Conservation (phyloP, 2,888 invertebrate species). For the Nesidiocoris tenuis region DNA sequence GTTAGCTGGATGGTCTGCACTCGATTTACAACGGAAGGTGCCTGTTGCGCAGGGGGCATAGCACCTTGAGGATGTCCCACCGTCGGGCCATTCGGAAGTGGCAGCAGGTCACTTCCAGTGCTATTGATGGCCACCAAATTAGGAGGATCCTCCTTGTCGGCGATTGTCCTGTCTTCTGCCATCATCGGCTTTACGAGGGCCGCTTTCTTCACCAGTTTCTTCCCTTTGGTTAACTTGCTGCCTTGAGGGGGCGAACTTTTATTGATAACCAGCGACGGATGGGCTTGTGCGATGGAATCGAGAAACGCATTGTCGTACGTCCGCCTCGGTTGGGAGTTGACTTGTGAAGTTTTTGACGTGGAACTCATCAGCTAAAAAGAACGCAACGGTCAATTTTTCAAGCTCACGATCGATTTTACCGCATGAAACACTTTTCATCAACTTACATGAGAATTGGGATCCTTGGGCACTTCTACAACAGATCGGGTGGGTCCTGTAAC, state of each 20-base stretch:
- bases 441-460: conserved; percentile 17
- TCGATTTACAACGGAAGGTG: conserved; percentile 57
- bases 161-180: conserved; percentile 49
- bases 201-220: conserved; percentile 51
- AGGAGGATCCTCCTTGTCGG: conserved; percentile 49
- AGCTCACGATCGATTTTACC: no score
- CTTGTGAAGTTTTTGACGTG: conserved; percentile 12
- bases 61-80: neutral
- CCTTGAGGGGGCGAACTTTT: conserved; percentile 48
- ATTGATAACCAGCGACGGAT: conserved; percentile 52
- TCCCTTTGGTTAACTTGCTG: conserved; percentile 49
- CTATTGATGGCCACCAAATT: conserved; percentile 50
- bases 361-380: conserved; percentile 18
- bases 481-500: conserved; percentile 49
- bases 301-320: conserved; percentile 51
- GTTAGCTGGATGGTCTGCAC: conserved; percentile 73
- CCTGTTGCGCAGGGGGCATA: neutral
- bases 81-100: neutral
- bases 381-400: no score
- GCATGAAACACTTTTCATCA: no score
- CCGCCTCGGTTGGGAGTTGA: conserved; percentile 24
- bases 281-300: conserved; percentile 52
- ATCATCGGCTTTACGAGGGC: conserved; percentile 53
- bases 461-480: conserved; percentile 19
- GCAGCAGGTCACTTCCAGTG: conserved; percentile 40